A percentile compares a stretch with the other conserved stretches of the same genome.
These are phyloP conservation scores for Zapornia atra DNA, from an alignment of 2,113 vertebrate species.

Conservation along the genomic window DNA sequence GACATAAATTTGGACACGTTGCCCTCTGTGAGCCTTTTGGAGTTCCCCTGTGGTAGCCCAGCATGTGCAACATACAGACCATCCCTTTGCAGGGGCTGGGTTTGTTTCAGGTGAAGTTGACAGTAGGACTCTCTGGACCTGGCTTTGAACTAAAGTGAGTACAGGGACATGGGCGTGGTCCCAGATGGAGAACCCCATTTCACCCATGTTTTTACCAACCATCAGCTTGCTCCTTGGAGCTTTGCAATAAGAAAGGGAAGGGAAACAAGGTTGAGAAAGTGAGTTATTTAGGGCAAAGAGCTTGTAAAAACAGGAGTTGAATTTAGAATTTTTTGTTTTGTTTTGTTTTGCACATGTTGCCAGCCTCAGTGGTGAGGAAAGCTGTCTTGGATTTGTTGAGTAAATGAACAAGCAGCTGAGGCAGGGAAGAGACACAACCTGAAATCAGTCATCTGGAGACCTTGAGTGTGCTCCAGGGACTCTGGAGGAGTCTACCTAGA, in stretches of 20 bases:
- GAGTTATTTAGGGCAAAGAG: not conserved
- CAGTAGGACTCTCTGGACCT: not conserved
- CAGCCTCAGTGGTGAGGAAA: not conserved
- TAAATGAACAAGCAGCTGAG: not conserved
- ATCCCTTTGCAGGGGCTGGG: not conserved
- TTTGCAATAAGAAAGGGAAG: not conserved
- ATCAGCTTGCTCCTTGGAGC: not conserved
- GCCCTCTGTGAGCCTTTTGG: not conserved
- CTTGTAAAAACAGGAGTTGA: not conserved
- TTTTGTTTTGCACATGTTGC: rapidly evolving
- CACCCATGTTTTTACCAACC: not conserved
- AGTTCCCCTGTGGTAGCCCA: not conserved
- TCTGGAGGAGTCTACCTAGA: not conserved
- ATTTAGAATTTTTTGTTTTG: not conserved
- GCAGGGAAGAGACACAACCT: not conserved
- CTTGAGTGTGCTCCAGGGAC: not conserved
- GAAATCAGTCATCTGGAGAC: not conserved
- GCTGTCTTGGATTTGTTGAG: not conserved
- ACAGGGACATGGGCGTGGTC: not conserved
- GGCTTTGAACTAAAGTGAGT: not conserved
- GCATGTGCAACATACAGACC: too few relatives aligned
- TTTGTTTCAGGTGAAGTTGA: not conserved
- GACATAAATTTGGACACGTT: not conserved
- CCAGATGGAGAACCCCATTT: not conserved
- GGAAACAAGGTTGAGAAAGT: not conserved